Percentiles rank a stretch among this genome's conserved stretches.
These are phyloP conservation scores for Onychomys torridus DNA, from an alignment of 2,797 vertebrate species.

Conservation along the genomic window DNA sequence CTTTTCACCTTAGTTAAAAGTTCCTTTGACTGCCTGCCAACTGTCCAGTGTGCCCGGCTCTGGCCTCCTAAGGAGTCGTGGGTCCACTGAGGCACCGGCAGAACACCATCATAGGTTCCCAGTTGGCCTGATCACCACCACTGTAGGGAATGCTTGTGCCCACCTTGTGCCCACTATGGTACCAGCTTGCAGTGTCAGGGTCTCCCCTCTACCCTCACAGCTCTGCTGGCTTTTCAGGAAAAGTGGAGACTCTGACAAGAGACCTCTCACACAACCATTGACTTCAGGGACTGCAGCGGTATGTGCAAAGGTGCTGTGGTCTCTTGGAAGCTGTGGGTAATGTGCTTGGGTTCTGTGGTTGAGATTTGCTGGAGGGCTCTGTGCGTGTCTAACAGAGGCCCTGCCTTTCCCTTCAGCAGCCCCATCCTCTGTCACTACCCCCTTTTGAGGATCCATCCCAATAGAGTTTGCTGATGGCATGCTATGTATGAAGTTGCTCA, in stretches of 20 bases:
- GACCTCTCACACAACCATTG: accelerated
- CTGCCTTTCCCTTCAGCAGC: background rate
- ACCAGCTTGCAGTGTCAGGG: background rate
- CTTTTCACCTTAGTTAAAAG: slow-evolving; percentile 79
- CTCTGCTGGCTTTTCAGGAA: too few species aligned
- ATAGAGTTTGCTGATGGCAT: background rate
- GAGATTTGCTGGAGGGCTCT: background rate
- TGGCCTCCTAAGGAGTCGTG: background rate
- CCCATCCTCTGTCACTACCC: accelerated
- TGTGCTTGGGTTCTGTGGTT: background rate
- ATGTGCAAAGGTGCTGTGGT: background rate
- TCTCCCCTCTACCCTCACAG: background rate
- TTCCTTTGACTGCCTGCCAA: slow-evolving; percentile 48
- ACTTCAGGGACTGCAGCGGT: background rate
- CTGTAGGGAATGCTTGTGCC: background rate
- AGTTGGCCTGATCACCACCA: accelerated
- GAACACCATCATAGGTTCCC: background rate
- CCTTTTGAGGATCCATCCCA: background rate
- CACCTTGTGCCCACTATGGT: too few species aligned
- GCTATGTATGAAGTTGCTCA: accelerated
- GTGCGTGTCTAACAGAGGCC: background rate
- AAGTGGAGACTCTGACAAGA: accelerated
- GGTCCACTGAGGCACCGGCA: background rate
- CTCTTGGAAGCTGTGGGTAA: background rate
- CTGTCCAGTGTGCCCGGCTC: background rate